A percentile compares a stretch with the other conserved stretches of the same genome.
These are phyloP conservation scores for Cryptophagus acutangulus DNA, from an alignment of 2,888 invertebrate genomes.

Conservation along the genomic window DNA sequence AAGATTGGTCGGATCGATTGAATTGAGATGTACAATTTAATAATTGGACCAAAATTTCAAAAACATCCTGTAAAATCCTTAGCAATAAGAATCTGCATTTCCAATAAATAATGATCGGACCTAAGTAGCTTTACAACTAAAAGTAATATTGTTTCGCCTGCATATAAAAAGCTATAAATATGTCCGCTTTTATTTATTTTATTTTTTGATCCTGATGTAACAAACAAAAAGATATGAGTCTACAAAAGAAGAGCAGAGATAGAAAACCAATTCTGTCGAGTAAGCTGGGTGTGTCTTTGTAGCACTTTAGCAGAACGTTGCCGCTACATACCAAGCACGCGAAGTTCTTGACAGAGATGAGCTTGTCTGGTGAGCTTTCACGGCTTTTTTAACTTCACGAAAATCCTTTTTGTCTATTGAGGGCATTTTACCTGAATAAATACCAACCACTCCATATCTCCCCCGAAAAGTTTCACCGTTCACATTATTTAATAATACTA, in stretches of 20 bases:
- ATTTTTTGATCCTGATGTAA: slow-evolving; percentile 1
- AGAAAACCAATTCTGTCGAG: slow-evolving; percentile 39
- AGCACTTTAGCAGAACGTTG: slow-evolving; percentile 33
- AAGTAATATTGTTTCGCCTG: slow-evolving; percentile 26
- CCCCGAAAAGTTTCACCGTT: too few relatives aligned
- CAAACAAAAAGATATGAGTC: slow-evolving; percentile 32
- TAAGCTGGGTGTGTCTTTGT: slow-evolving; percentile 40
- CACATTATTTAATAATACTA: too few relatives aligned
- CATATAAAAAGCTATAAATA: slow-evolving; percentile 29
- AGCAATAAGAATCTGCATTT: too few relatives aligned
- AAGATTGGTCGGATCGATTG: too few relatives aligned
- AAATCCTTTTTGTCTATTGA: slow-evolving; percentile 25
- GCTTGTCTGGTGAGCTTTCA: slow-evolving; percentile 29
- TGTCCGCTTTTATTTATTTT: slow-evolving; percentile 21
- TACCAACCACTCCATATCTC: too few relatives aligned
- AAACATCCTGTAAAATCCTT: too few relatives aligned
- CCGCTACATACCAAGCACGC: slow-evolving; percentile 31
- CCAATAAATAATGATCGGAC: too few relatives aligned
- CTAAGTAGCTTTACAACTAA: too few relatives aligned
- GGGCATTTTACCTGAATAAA: slow-evolving; percentile 3
- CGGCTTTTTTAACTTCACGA: slow-evolving; percentile 22
- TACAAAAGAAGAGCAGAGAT: slow-evolving; percentile 31
- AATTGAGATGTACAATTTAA: too few relatives aligned
- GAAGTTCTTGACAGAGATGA: slow-evolving; percentile 31
- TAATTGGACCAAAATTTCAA: too few relatives aligned